Base-by-base conservation (phyloP, 2,797 vertebrate species). In the Gambusia yucatana region DNA sequence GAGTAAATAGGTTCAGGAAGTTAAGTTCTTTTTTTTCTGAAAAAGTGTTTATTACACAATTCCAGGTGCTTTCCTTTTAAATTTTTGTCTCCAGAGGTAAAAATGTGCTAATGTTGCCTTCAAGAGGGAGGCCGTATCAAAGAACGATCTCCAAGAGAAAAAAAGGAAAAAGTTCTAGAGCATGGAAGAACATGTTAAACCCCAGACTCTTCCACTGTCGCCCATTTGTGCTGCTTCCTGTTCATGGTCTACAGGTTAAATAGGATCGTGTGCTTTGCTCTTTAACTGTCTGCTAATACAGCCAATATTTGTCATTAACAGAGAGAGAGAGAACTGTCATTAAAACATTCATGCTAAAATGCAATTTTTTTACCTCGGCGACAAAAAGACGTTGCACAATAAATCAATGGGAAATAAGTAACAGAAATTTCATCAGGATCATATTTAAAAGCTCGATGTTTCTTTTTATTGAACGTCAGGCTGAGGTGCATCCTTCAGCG, bases 261-360 rank as follows among this genome's bases (percentile, higher is more conserved):
- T 43, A 70, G n/a, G 43, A 69, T 44, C 13, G 30, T 33, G 17
- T 52, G 47, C 47, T 48, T 48, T 69, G 67, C 11, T 46, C 25
- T 46, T 46, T 46, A 70, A 28, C 41, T 46, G 11, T 46, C 41
- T 70, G 2, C 25, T 46, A 9, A 70, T 70, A 41, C 39, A 1
- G 28, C 6, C 22, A 46, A 25, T 33, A 47, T 44, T 14, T 9
- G 52, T 69, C 39, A 48, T 46, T 10, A 30, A 17, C 25, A 5
- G 52, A 74, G 36, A 74, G 22, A 6, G 57, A 73, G 39, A 30
- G 16, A 30, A 36, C 78, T 33, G 75, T 73, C 76, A 63, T n/a
- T 14, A 76, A 85, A 73, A 73, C 77, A 52, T 85, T 82, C 25
- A 72, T 43, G 39, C 14, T 16, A 59, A 77, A 77, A 85, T 78